A percentile compares a stretch with the other conserved stretches of the same genome.
Evolutionary conservation across 2,888 invertebrate genomes (phyloP).

Genomic region (Amitus sp.): DNA sequence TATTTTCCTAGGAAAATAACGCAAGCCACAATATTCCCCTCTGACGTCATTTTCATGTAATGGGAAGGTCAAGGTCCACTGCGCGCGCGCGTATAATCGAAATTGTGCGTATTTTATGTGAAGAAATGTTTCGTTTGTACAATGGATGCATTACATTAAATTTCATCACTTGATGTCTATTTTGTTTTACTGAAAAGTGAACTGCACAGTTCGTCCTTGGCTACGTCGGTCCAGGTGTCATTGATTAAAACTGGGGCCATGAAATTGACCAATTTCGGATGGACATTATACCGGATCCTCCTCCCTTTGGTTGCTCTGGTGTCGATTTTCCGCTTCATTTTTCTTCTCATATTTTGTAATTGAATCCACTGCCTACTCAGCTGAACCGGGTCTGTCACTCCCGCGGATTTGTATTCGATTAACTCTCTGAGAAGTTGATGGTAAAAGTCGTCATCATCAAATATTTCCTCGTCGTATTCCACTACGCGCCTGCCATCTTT

Average conservation of each 20-base stretch:
- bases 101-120: too few relatives aligned
- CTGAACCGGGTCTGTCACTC: conserved; percentile 84
- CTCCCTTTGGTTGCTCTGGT: conserved; percentile 95
- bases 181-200: conserved; percentile 79
- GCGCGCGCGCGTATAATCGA: too few relatives aligned
- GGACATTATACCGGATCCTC: conserved; percentile 86
- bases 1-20: too few relatives aligned
- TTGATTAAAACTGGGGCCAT: conserved; percentile 83
- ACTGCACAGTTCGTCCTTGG: conserved; percentile 81
- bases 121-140: too few relatives aligned
- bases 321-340: conserved; percentile 93
- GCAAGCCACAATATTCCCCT: too few relatives aligned
- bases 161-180: conserved; percentile 9
- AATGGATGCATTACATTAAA: conserved; percentile 3
- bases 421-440: conserved; percentile 91
- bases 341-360: conserved; percentile 88
- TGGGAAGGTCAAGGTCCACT: too few relatives aligned
- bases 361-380: conserved; percentile 91
- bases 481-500: conserved; percentile 64
- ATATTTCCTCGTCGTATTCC: conserved; percentile 83
- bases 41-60: too few relatives aligned
- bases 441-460: conserved; percentile 98
- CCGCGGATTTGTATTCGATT: conserved; percentile 89
- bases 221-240: conserved; percentile 78
- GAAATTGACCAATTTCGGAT: conserved; percentile 87